A percentile compares a stretch with the other conserved stretches of the same genome.
phyloP scores from a whole-genome alignment of 2,797 vertebrate genomes.

The Mergus octosetaceus region DNA sequence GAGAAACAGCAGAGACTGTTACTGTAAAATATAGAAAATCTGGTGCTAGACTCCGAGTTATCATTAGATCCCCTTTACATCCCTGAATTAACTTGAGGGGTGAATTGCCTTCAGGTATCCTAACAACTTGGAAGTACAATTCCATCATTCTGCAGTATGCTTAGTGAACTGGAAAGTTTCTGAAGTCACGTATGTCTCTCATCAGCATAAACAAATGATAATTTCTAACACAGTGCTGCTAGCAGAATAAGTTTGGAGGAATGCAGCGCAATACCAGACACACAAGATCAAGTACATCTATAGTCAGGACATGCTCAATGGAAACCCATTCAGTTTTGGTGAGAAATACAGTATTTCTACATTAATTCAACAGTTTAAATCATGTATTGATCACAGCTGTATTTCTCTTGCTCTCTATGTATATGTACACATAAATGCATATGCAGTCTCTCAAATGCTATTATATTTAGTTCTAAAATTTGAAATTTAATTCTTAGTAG shows the following conservation, averaged over 20 bases:
- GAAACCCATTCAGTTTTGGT: neutral
- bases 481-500: neutral
- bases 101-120: neutral
- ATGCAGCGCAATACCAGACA: neutral
- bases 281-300: neutral
- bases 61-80: neutral
- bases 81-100: neutral
- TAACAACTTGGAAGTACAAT: neutral
- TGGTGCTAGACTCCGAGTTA: neutral
- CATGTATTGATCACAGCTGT: neutral
- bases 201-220: neutral
- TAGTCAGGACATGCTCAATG: rapidly evolving
- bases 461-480: neutral
- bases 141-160: neutral
- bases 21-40: neutral
- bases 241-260: neutral
- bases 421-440: neutral
- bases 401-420: neutral
- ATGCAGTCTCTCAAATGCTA: neutral
- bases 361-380: neutral
- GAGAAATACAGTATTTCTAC: neutral
- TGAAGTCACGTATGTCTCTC: neutral
- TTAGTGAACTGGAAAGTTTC: neutral
- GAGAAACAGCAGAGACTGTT: neutral
- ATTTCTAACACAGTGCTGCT: neutral